A percentile compares a stretch with the other conserved stretches of the same genome.
Conservation (phyloP, 37 sponge, comb jelly and placozoan species). For the Crambe crambe region DNA sequence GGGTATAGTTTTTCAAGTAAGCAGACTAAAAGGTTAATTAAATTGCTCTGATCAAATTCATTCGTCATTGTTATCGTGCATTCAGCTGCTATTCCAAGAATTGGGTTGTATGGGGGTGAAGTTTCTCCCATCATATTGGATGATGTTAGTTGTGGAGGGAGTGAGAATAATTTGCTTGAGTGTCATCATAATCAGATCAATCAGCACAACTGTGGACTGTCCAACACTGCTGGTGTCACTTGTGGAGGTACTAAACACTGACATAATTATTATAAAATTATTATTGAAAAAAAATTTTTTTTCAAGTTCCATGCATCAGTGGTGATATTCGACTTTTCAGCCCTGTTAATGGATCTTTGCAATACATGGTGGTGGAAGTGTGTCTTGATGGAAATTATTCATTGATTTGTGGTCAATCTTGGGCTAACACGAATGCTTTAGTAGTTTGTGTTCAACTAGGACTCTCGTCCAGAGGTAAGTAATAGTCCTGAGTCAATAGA, state of each 20-base stretch:
- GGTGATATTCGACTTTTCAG: too few species aligned
- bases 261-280: too few species aligned
- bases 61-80: too few species aligned
- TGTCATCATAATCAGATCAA: background rate
- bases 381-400: background rate
- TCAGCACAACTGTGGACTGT: background rate
- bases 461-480: background rate
- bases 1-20: background rate
- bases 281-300: too few species aligned
- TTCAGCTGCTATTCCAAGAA: too few species aligned
- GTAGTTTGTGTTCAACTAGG: background rate
- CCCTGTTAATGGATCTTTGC: background rate
- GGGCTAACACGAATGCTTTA: background rate
- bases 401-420: background rate
- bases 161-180: background rate
- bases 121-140: background rate
- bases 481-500: background rate
- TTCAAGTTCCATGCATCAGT: too few species aligned
- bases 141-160: background rate
- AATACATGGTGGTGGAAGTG: background rate
- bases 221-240: background rate
- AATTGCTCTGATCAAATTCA: too few species aligned
- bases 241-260: constrained; percentile 2
- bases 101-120: background rate
- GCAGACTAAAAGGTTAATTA: too few species aligned